A percentile compares a stretch with the other conserved stretches of the same genome.
Evolutionary conservation across 2,113 vertebrate species (phyloP).

Genomic region (Gobio gobio): DNA sequence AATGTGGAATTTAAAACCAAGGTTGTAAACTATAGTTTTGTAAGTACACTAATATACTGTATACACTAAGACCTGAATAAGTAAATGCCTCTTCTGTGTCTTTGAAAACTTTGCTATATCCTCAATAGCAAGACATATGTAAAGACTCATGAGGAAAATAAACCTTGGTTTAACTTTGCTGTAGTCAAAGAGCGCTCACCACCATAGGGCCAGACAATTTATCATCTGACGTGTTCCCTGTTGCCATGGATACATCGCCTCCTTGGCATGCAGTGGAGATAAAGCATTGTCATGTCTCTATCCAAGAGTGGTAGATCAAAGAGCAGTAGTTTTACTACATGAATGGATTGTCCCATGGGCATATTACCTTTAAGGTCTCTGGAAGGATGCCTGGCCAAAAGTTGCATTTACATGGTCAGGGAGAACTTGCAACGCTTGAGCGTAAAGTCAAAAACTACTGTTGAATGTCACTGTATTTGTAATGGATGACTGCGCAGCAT

Average conservation of each 20-base stretch:
- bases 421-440: not conserved
- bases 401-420: not conserved
- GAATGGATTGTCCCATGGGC: conserved; percentile 28
- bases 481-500: not conserved
- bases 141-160: not conserved
- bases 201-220: conserved; percentile 51
- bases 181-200: conserved; percentile 37
- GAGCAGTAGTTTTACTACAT: conserved; percentile 31
- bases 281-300: conserved; percentile 58
- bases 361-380: conserved; percentile 38
- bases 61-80: not conserved
- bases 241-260: conserved; percentile 65
- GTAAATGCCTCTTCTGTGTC: not conserved
- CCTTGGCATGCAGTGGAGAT: conserved; percentile 51
- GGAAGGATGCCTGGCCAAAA: conserved; percentile 39
- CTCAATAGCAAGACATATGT: not conserved
- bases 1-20: no score
- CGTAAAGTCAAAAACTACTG: conserved; percentile 15
- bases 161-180: conserved; percentile 35
- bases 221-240: conserved; percentile 62
- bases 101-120: conserved; percentile 13
- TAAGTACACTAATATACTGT: no score
- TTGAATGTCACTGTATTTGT: not conserved
- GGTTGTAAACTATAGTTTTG: no score
- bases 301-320: conserved; percentile 43